Base-by-base conservation (phyloP, 2,888 invertebrate genomes). In the Eupithecia inturbata region DNA sequence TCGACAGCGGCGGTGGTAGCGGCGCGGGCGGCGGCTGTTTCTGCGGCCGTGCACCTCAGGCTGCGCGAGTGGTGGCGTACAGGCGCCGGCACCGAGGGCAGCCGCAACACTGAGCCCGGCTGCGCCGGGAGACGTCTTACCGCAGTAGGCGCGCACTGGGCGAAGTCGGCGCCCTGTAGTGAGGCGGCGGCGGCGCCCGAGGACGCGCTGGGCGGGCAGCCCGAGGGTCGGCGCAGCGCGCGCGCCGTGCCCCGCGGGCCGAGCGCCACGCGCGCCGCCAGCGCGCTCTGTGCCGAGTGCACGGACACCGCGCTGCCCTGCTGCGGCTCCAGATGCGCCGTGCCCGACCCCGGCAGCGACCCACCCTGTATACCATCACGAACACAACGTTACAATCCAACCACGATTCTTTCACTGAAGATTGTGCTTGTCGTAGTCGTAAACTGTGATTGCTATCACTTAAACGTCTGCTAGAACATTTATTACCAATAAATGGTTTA, bases 331-430 rank as follows among this genome's bases (percentile, higher is more conserved):
- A 98, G 95, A 92, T 97, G 97, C 81, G 98, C 98, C 93, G 97
- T 97, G 85, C 97, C 97, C 77, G 98, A 97, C 91, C 97, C 98
- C 85, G 98, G 98, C 97, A 98, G 97, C 82, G 97, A 97, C 84
- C 97, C 97, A 86, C 97, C 97, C 98, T 98, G 95, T 7, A 84
- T 5, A 33, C 1, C 22, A 63, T 16, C 78, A 72, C 28, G 4
- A 82, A 76, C 53, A 3, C n/a, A 53, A 22, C 53, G 1, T 22
- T 22, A 53, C 53, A 53, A 53, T 22, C 10, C 53, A 53, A 53
- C 22, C 22, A 53, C 22, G 22, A 53, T 22, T 53, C 53, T 3
- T 10, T 53, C 10, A 53, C 53, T 53, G 22, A 53, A 22, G 53
- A 22, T 53, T 53, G n/a, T n/a, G 53, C 53, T 53, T 53, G 12